Conservation (phyloP, 2,797 vertebrate species). For the Schizothorax lantsangensis region DNA sequence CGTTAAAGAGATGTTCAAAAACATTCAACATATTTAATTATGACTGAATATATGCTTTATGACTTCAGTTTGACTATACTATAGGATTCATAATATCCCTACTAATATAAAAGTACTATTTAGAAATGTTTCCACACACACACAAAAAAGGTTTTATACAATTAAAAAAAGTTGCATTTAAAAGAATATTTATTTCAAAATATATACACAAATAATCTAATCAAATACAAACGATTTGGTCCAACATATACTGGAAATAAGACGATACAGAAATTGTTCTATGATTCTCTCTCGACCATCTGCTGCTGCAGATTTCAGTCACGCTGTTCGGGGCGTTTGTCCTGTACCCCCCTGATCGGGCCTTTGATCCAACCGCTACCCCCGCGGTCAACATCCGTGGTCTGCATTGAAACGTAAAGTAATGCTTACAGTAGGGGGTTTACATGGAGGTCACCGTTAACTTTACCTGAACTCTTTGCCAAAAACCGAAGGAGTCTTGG, state of each 20-base stretch:
- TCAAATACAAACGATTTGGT: background rate
- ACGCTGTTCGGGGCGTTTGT: conserved; percentile 76
- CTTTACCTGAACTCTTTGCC: conserved; percentile 41
- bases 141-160: too few species aligned
- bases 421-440: conserved; percentile 55
- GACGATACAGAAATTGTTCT: background rate
- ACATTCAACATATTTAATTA: background rate
- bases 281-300: conserved; percentile 69
- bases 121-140: background rate
- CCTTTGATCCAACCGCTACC: conserved; percentile 76
- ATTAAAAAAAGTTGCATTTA: too few species aligned
- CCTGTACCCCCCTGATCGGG: conserved; percentile 68
- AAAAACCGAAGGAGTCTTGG: background rate
- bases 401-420: conserved; percentile 57
- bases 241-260: background rate
- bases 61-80: background rate
- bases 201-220: background rate
- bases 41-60: background rate
- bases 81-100: background rate
- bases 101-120: background rate
- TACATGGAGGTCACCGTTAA: conserved; percentile 57
- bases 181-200: background rate
- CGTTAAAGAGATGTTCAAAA: background rate
- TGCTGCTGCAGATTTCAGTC: conserved; percentile 79
- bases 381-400: conserved; percentile 49